These are phyloP conservation scores for Andrena minutula DNA, from an alignment of 2,888 invertebrate genomes.

Conservation along the genomic window DNA sequence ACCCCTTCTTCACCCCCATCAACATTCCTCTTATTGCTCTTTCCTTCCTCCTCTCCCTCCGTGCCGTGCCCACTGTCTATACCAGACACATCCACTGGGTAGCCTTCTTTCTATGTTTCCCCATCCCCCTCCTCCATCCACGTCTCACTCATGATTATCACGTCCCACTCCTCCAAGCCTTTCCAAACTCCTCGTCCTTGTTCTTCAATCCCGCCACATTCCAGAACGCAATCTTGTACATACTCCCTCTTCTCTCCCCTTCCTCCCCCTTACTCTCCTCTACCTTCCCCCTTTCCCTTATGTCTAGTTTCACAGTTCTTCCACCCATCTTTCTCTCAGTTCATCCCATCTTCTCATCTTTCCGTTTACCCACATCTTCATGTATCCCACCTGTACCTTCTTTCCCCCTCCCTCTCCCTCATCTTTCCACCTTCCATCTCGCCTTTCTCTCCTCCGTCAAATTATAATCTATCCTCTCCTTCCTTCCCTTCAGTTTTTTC, in stretches of 20 bases:
- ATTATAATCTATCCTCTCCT: no score
- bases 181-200: no score
- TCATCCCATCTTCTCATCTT: neutral
- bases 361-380: slow-evolving; percentile 14
- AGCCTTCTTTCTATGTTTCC: no score
- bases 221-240: neutral
- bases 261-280: neutral
- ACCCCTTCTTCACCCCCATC: no score
- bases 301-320: neutral
- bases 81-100: no score
- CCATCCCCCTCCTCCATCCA: neutral
- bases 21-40: no score
- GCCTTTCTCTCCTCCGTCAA: neutral
- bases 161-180: neutral
- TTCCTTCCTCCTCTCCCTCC: no score
- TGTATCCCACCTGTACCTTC: slow-evolving; percentile 14
- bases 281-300: neutral
- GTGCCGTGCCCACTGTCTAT: no score
- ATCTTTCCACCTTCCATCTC: neutral
- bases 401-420: neutral
- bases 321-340: neutral
- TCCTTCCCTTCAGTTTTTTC: no score
- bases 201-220: no score
- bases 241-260: neutral
- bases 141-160: neutral